A percentile compares a stretch with the other conserved stretches of the same genome.
Evolutionary conservation across 1,140 invertebrate species (phyloP).

Genomic region (Wiebesia pumilae): DNA sequence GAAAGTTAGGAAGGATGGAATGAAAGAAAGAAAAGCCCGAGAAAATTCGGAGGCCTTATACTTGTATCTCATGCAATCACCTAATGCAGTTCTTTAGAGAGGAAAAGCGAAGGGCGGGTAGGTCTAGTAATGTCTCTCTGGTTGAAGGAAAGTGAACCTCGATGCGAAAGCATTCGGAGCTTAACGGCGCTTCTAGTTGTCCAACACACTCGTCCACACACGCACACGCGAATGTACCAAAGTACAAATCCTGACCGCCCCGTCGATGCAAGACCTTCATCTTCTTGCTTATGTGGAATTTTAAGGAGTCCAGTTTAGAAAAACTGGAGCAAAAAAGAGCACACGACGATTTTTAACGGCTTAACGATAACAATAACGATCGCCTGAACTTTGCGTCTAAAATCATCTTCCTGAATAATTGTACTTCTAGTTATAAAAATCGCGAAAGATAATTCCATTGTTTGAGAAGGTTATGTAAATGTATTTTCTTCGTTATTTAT

Average conservation of each 20-base stretch:
- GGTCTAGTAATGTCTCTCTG: neutral
- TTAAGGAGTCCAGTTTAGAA: no score
- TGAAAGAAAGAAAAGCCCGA: slow-evolving; percentile 38
- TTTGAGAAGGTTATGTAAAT: no score
- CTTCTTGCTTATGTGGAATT: no score
- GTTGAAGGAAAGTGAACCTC: neutral
- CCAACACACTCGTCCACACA: no score
- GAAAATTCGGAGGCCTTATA: slow-evolving; percentile 52
- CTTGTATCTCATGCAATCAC: slow-evolving; percentile 59
- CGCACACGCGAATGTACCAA: neutral
- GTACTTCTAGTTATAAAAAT: no score
- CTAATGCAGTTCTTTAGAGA: slow-evolving; percentile 57
- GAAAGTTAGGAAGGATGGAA: slow-evolving; percentile 29
- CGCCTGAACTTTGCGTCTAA: no score
- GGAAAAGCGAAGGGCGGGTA: neutral
- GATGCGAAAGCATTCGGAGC: slow-evolving; percentile 23
- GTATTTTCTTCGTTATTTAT: no score
- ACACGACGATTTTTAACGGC: neutral
- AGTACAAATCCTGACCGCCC: neutral
- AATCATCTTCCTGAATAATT: no score
- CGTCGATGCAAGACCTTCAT: neutral
- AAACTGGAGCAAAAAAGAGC: no score
- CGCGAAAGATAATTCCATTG: no score
- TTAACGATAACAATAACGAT: no score
- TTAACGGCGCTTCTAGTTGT: slow-evolving; percentile 50